Percentiles rank a stretch among this genome's conserved stretches.
These are phyloP conservation scores for Heterodera carotae DNA, from an alignment of 1,140 invertebrate species.

Conservation along the genomic window DNA sequence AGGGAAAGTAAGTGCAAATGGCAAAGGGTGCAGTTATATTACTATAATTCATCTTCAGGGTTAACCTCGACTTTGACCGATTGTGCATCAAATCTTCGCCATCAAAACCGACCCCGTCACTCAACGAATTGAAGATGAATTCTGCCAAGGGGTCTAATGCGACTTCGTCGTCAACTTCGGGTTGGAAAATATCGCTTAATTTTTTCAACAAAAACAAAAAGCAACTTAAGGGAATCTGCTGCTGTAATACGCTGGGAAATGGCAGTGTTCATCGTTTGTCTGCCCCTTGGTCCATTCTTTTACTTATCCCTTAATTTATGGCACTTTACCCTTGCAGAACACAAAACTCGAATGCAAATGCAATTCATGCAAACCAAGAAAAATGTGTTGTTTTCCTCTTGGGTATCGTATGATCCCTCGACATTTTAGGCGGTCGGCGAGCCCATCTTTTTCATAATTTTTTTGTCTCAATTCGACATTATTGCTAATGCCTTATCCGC, in stretches of 20 bases:
- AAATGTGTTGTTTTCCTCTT: too few species aligned
- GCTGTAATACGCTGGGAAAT: too few species aligned
- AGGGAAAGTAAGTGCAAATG: constrained; percentile 30
- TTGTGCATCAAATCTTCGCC: constrained; percentile 33
- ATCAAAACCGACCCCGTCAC: constrained; percentile 34
- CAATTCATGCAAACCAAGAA: too few species aligned
- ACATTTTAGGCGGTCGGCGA: too few species aligned
- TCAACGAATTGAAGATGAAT: constrained; percentile 36
- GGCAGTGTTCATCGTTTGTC: too few species aligned
- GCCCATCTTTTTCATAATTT: too few species aligned
- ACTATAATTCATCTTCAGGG: constrained; percentile 37
- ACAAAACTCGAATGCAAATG: too few species aligned
- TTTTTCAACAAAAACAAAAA: background rate
- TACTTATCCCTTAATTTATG: too few species aligned
- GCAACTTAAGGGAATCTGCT: background rate
- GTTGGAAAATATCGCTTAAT: background rate
- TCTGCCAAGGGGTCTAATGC: constrained; percentile 7
- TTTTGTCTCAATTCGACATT: background rate
- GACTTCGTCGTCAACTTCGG: constrained; percentile 10
- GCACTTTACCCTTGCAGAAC: too few species aligned
- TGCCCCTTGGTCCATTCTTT: too few species aligned
- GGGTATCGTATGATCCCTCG: too few species aligned
- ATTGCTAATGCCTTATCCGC: background rate
- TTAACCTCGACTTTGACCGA: constrained; percentile 45
- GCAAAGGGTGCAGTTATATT: background rate